Evolutionary conservation across 2,888 invertebrate species (phyloP), one percentile per base, ranked within the genome.

Genomic region (Cheilosia vernalis): DNA sequence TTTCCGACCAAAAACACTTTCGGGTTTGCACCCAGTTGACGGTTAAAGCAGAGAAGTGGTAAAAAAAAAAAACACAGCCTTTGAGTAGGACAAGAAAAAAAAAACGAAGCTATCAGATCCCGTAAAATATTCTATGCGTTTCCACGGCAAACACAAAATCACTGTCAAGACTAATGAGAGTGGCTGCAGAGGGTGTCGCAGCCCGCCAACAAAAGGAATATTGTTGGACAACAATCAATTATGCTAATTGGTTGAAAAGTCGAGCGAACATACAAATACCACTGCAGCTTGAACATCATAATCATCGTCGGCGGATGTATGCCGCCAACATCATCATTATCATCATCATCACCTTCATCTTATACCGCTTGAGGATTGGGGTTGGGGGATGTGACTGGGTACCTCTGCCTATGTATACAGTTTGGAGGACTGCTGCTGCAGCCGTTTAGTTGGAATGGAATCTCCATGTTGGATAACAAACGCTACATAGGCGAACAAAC

Each of bases 191-290:
- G 84, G 77, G 86, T 86, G 77, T 86, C 72, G 27, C 44, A 81
- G 73, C 58, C 47, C 73, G 69, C 78, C 60, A 66, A 73, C 73
- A 86, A 69, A 69, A 80, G 61, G 63, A 85, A 81, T 87, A 78
- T 86, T 86, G 83, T 87, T 82, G 87, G 67, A 74, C 82, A 77
- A 88, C 88, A 88, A 89, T 89, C 88, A 89, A 89, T 89, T 89
- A 89, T 89, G 88, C 87, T 89, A 89, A 89, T 89, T 89, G 88
- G 86, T 85, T 53, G 85, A 69, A 85, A 77, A 80, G 66, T 77
- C 76, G 56, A 51, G 30, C 56, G 56, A 63, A 85, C 56, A 67
- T 51, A 73, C 37, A 73, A 73, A 63, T 42, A 49, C 49, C 21
- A 76, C 37, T 63, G 30, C 19, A 51, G 13, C 33, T 27, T 37